phyloP scores from a whole-genome alignment of 2,888 invertebrate species.

The Drosophila seclusa region DNA sequence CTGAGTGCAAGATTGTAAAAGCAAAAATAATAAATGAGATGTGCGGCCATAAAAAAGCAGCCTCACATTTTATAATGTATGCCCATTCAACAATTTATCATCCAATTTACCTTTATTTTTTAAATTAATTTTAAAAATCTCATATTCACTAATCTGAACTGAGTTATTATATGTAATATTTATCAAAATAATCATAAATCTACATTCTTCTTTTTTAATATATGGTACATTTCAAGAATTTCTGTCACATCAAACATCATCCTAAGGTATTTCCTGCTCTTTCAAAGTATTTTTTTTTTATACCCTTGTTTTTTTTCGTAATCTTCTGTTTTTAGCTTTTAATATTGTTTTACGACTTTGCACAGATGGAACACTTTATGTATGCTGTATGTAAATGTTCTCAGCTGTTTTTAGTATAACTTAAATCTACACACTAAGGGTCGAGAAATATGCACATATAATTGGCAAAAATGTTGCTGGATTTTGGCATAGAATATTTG shows the following conservation, averaged over 20 bases:
- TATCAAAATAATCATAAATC: neutral
- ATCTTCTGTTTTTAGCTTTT: slow-evolving; percentile 15
- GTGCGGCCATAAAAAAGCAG: neutral
- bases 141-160: neutral
- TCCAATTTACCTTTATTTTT: neutral
- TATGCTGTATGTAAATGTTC: slow-evolving; percentile 52
- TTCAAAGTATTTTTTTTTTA: neutral
- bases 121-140: neutral
- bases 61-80: neutral
- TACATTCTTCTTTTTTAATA: neutral
- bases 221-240: neutral
- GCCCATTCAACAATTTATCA: neutral
- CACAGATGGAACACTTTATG: slow-evolving; percentile 57
- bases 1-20: no score
- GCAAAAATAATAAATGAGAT: neutral
- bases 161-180: neutral
- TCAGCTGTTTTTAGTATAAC: slow-evolving; percentile 25
- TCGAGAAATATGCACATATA: slow-evolving; percentile 32
- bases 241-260: neutral
- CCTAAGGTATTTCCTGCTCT: neutral
- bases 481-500: slow-evolving; percentile 32
- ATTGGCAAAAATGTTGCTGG: slow-evolving; percentile 39
- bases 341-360: slow-evolving; percentile 53
- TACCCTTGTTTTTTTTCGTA: neutral
- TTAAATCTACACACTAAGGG: slow-evolving; percentile 24